These are phyloP conservation scores for Myripristis jacobus DNA, from an alignment of 2,797 vertebrate genomes.

Conservation along the genomic window DNA sequence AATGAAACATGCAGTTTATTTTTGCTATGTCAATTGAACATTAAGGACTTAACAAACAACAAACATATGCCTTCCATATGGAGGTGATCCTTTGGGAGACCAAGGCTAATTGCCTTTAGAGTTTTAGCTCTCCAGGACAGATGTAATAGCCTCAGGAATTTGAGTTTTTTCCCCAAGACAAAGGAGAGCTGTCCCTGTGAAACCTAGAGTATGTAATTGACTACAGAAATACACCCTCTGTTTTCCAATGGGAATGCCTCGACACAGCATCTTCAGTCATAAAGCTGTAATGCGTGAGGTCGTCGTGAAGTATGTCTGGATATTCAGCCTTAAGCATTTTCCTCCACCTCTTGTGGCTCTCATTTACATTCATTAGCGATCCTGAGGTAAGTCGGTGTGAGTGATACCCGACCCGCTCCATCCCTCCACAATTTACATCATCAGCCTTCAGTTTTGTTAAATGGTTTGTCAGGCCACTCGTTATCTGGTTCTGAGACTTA, in stretches of 20 bases:
- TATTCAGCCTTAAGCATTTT: conserved; percentile 48
- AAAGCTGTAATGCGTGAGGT: conserved; percentile 49
- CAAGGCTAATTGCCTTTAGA: conserved; percentile 74
- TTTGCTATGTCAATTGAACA: conserved; percentile 53
- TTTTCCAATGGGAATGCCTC: conserved; percentile 44
- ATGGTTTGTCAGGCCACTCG: neutral
- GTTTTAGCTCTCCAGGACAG: conserved; percentile 66
- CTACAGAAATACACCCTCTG: conserved; percentile 41
- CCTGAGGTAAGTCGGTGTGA: conserved; percentile 28
- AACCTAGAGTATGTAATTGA: conserved; percentile 59
- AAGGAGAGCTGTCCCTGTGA: conserved; percentile 50
- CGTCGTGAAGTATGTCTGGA: conserved; percentile 33
- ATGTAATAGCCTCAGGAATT: conserved; percentile 71
- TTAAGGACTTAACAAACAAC: conserved; percentile 66
- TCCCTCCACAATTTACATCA: conserved; percentile 17
- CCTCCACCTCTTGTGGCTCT: conserved; percentile 35
- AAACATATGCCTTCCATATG: conserved; percentile 80
- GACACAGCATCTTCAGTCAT: conserved; percentile 52
- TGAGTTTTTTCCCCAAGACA: conserved; percentile 46
- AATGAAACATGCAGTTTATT: conserved; percentile 47
- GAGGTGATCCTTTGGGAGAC: conserved; percentile 73
- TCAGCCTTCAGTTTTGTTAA: too few species aligned
- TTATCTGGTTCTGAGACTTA: neutral
- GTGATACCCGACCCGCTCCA: conserved; percentile 11
- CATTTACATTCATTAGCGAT: conserved; percentile 46